These are phyloP conservation scores for Leptestheria dahalacensis DNA, from an alignment of 1,140 invertebrate species.

Conservation along the genomic window DNA sequence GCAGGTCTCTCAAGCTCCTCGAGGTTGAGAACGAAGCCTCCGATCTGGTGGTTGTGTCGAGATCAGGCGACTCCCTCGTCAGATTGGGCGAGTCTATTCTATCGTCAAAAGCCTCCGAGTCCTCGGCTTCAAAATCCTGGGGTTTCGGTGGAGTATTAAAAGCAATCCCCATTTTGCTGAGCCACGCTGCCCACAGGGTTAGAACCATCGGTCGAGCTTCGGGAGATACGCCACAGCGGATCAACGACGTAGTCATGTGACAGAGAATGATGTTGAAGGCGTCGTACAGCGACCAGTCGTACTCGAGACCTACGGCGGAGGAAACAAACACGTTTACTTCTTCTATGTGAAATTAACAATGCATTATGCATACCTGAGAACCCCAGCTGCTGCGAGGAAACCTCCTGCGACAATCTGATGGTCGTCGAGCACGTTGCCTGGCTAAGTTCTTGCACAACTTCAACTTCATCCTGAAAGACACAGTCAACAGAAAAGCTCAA, in stretches of 20 bases:
- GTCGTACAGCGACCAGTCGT: neutral
- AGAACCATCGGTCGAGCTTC: neutral
- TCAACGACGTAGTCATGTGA: neutral
- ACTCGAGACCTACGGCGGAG: neutral
- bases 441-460: neutral
- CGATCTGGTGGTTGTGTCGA: neutral
- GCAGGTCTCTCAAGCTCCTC: too few species aligned
- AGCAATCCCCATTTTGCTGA: neutral
- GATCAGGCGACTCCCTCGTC: neutral
- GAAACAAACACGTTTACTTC: too few species aligned
- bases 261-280: conserved; percentile 2
- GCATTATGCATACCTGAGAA: neutral
- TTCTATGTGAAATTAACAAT: neutral
- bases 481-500: too few species aligned
- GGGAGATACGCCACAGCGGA: neutral
- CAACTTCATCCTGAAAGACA: neutral
- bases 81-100: neutral
- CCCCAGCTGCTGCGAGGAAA: neutral
- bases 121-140: neutral
- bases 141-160: neutral
- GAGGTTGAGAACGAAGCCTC: too few species aligned
- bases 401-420: neutral
- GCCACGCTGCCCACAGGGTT: neutral
- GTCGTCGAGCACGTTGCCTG: neutral
- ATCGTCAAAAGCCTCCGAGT: neutral